phyloP scores from a whole-genome alignment of 2,113 vertebrate species.

The Gobiocypris rarus region DNA sequence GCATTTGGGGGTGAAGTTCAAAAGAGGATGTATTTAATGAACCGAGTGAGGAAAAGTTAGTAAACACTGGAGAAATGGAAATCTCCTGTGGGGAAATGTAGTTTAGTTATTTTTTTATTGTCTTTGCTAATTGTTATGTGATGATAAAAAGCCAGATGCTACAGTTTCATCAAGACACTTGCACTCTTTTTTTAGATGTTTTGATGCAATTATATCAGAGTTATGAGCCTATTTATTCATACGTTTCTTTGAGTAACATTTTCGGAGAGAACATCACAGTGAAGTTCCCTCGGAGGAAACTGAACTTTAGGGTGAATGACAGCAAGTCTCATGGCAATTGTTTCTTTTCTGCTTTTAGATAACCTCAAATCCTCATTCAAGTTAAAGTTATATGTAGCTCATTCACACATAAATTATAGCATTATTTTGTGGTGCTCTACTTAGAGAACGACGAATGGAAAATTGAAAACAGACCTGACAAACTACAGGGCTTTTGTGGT shows the following conservation, averaged over 20 bases:
- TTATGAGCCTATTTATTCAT: conserved; percentile 1
- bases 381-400: conserved; percentile 46
- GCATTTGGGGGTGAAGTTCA: conserved; percentile 25
- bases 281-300: conserved; percentile 28
- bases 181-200: background rate
- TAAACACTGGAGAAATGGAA: conserved; percentile 21
- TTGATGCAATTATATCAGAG: background rate
- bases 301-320: conserved; percentile 56
- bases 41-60: conserved; percentile 33
- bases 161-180: background rate
- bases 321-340: conserved; percentile 24
- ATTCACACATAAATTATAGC: conserved; percentile 39
- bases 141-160: background rate
- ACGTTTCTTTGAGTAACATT: background rate
- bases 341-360: conserved; percentile 38
- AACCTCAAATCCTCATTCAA: conserved; percentile 37
- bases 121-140: background rate
- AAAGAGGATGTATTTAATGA: conserved; percentile 21
- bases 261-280: background rate
- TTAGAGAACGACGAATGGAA: conserved; percentile 9
- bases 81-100: conserved; percentile 36
- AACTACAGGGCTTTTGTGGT: conserved; percentile 7
- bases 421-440: conserved; percentile 24
- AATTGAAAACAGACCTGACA: background rate
- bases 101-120: conserved; percentile 30